Conservation (phyloP, 2,797 vertebrate species). For the Spheniscus humboldti region DNA sequence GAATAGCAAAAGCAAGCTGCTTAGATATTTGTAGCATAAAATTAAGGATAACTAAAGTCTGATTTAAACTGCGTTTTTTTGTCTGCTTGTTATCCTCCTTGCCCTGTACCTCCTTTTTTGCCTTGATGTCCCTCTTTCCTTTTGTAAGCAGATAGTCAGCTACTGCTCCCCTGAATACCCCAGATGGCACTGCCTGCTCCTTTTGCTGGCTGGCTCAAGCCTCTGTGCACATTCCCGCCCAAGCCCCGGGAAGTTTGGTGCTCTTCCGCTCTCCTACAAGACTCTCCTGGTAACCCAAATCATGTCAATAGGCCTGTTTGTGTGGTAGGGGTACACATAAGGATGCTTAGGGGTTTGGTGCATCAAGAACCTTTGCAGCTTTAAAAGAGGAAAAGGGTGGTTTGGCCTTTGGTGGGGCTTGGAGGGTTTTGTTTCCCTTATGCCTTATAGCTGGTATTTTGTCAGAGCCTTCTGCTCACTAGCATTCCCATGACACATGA, state of each 20-base stretch:
- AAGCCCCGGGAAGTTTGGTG: not conserved
- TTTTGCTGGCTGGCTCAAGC: not conserved
- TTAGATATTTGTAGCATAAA: not conserved
- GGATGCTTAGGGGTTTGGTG: not conserved
- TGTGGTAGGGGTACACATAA: not conserved
- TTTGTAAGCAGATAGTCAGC: not conserved
- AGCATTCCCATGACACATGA: constrained; percentile 24
- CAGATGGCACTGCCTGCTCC: not conserved
- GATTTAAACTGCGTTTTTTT: not conserved
- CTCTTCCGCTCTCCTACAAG: not conserved
- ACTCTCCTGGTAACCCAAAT: not conserved
- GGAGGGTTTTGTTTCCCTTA: not conserved
- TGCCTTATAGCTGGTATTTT: constrained; percentile 41
- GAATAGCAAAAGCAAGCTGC: not conserved
- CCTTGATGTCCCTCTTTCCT: not conserved
- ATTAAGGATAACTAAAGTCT: not conserved
- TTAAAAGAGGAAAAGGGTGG: not conserved
- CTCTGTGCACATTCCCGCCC: not conserved
- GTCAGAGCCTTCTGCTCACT: constrained; percentile 30
- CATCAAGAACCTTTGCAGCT: not conserved
- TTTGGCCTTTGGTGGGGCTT: constrained; percentile 15
- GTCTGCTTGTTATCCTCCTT: not conserved
- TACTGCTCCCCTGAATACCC: not conserved
- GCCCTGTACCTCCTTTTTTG: not conserved
- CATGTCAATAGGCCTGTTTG: not conserved